These are phyloP conservation scores for Ypsolopha scabrella DNA, from an alignment of 2,888 invertebrate genomes.

Conservation along the genomic window DNA sequence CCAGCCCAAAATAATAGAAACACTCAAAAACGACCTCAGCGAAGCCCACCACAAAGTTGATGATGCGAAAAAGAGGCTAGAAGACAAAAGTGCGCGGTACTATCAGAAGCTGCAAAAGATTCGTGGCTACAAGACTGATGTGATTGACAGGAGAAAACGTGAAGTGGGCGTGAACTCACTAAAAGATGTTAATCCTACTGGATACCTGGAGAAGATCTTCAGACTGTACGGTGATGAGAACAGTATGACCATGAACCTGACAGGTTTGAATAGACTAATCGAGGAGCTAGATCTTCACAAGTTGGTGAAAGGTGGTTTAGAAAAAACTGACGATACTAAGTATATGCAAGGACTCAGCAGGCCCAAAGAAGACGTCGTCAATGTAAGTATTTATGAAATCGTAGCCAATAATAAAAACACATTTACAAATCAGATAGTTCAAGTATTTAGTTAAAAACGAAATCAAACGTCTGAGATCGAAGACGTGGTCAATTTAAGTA, in stretches of 20 bases:
- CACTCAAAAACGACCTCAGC: conserved; percentile 11
- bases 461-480: too few species aligned
- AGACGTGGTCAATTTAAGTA: too few species aligned
- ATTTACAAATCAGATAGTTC: too few species aligned
- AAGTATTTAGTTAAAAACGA: too few species aligned
- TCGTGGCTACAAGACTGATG: not conserved
- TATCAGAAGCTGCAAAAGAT: conserved; percentile 36
- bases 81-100: conserved; percentile 25
- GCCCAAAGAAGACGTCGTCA: conserved; percentile 39
- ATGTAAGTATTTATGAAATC: conserved; percentile 48
- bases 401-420: too few species aligned
- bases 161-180: not conserved
- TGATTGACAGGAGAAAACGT: not conserved
- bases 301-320: conserved; percentile 51
- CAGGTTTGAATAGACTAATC: conserved; percentile 78
- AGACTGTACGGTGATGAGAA: conserved; percentile 74
- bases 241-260: conserved; percentile 72
- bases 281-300: conserved; percentile 68
- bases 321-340: conserved; percentile 27
- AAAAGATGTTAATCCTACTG: conserved; percentile 52
- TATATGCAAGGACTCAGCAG: conserved; percentile 31
- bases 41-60: conserved; percentile 21
- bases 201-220: conserved; percentile 77
- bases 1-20: conserved; percentile 20
- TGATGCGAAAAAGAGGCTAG: conserved; percentile 28